phyloP scores from a whole-genome alignment of 2,888 invertebrate genomes.

The Himalopsyche tibetana region DNA sequence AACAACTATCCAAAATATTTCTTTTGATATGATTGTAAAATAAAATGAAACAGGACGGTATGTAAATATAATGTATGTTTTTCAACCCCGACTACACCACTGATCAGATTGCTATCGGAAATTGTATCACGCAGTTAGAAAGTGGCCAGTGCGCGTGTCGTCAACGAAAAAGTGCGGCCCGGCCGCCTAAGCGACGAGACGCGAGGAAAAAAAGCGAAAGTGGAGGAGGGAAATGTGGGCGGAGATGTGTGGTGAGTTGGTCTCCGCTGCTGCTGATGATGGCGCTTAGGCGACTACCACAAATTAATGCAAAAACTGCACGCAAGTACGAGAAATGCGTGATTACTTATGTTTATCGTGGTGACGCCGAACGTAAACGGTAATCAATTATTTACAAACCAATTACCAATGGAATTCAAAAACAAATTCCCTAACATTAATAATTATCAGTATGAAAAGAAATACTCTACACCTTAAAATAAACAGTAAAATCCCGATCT shows the following conservation, averaged over 20 bases:
- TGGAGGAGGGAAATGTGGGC: conserved; percentile 49
- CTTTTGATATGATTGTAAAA: no score
- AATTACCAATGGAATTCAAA: no score
- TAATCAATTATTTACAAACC: background rate
- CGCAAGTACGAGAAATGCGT: conserved; percentile 13
- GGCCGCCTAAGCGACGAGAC: conserved; percentile 50
- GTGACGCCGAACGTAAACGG: background rate
- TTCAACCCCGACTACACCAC: conserved; percentile 27
- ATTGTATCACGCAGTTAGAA: conserved; percentile 55
- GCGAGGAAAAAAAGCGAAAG: conserved; percentile 58
- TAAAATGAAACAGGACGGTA: background rate
- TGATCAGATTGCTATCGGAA: conserved; percentile 50
- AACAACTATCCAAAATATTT: no score
- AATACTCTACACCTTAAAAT: no score
- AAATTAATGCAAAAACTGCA: background rate
- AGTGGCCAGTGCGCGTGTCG: conserved; percentile 36
- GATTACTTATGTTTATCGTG: background rate
- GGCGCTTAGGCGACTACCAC: background rate
- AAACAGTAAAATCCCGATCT: no score
- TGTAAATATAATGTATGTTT: background rate
- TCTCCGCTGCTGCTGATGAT: conserved; percentile 1
- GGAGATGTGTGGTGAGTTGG: conserved; percentile 37
- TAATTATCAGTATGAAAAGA: no score
- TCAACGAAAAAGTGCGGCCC: conserved; percentile 51
- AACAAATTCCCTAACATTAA: no score